phyloP scores from a whole-genome alignment of 2,888 invertebrate genomes.

The Mythimna impura region DNA sequence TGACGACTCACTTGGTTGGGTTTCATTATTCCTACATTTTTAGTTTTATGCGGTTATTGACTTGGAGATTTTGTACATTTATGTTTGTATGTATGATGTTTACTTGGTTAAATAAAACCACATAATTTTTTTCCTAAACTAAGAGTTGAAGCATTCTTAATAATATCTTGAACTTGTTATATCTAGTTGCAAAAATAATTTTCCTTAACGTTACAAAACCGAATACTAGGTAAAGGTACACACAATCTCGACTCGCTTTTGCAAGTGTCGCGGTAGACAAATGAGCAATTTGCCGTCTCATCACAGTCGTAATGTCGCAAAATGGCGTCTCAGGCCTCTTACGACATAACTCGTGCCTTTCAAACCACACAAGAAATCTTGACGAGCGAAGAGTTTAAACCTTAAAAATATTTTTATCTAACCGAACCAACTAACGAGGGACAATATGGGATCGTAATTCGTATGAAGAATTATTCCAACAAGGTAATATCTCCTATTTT shows the following conservation, averaged over 20 bases:
- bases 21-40: slow-evolving; percentile 54
- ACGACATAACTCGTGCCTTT: slow-evolving; percentile 74
- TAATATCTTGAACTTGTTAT: slow-evolving; percentile 12
- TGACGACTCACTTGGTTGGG: slow-evolving; percentile 62
- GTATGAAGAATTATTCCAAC: slow-evolving; percentile 51
- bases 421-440: slow-evolving; percentile 51
- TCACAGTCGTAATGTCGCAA: slow-evolving; percentile 83
- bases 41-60: slow-evolving; percentile 45
- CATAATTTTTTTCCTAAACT: slow-evolving; percentile 4
- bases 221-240: slow-evolving; percentile 47
- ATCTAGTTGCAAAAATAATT: slow-evolving; percentile 16
- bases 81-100: slow-evolving; percentile 9
- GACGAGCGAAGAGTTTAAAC: slow-evolving; percentile 50
- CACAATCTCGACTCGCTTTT: slow-evolving; percentile 72
- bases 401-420: slow-evolving; percentile 54
- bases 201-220: slow-evolving; percentile 48
- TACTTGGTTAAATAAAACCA: slow-evolving; percentile 23
- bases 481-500: slow-evolving; percentile 66
- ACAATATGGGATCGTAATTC: slow-evolving; percentile 49
- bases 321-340: slow-evolving; percentile 76
- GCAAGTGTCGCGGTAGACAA: slow-evolving; percentile 83
- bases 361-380: slow-evolving; percentile 72
- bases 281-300: slow-evolving; percentile 86
- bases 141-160: not conserved
- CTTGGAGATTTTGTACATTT: slow-evolving; percentile 9